Conservation (phyloP, 2,888 invertebrate genomes). For the Noctua comes region DNA sequence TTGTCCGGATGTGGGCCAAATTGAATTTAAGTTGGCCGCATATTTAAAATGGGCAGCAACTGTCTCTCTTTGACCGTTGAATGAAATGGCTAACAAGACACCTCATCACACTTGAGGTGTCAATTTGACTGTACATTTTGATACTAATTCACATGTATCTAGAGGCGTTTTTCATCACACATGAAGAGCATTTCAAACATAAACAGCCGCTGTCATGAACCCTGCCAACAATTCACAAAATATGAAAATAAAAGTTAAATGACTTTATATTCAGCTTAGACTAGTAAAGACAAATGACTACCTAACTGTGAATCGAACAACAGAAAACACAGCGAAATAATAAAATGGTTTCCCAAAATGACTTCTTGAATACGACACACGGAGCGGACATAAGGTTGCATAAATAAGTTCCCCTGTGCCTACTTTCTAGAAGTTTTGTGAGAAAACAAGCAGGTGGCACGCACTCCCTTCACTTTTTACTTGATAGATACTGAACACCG, state of each 20-base stretch:
- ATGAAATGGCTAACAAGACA: neutral
- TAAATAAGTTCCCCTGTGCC: slow-evolving; percentile 8
- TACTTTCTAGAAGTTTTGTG: slow-evolving; percentile 32
- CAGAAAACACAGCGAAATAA: neutral
- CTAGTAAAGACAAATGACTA: neutral
- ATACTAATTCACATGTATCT: neutral
- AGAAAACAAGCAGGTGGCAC: slow-evolving; percentile 43
- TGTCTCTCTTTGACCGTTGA: neutral
- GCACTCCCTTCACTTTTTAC: neutral
- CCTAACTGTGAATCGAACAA: neutral
- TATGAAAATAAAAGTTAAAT: neutral
- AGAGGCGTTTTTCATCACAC: neutral
- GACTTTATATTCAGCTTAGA: neutral
- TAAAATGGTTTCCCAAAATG: slow-evolving; percentile 1
- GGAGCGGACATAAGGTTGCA: slow-evolving; percentile 4
- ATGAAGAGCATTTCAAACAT: too few species aligned
- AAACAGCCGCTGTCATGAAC: neutral
- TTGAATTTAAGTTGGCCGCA: neutral
- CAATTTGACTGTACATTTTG: neutral
- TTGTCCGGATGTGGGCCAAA: neutral
- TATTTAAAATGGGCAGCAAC: neutral
- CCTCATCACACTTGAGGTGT: neutral
- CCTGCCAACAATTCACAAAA: neutral
- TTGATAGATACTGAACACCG: neutral
- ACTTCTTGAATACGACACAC: slow-evolving; percentile 13